These are phyloP conservation scores for Coluber constrictor DNA, from an alignment of 2,797 vertebrate genomes.

Conservation along the genomic window DNA sequence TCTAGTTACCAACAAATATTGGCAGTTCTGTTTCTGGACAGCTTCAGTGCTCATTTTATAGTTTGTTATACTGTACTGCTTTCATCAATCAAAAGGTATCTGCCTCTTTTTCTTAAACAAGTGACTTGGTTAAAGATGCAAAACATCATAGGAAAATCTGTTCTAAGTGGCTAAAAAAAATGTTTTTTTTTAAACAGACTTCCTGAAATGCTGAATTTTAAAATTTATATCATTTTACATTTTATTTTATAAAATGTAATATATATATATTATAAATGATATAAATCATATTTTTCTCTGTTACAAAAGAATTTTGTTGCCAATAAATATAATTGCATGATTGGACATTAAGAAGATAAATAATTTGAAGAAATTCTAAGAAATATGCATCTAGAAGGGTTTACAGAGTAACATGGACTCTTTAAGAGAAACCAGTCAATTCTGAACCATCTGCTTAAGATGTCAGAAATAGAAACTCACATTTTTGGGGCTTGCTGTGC, in stretches of 20 bases:
- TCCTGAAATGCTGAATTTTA: neutral
- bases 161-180: neutral
- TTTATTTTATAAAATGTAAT: no score
- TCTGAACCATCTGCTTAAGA: neutral
- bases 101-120: neutral
- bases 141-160: neutral
- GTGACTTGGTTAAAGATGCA: neutral
- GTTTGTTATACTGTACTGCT: neutral
- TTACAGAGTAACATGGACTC: neutral
- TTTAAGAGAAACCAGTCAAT: neutral
- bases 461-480: neutral
- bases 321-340: neutral
- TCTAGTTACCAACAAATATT: neutral
- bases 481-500: neutral
- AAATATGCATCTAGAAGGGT: neutral
- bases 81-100: neutral
- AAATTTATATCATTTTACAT: neutral
- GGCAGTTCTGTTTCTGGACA: neutral
- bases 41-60: neutral
- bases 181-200: neutral
- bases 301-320: neutral
- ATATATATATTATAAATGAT: no score
- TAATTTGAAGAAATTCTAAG: neutral
- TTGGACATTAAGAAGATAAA: neutral
- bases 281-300: neutral